These are phyloP conservation scores for Phalacrocorax brasilianus DNA, from an alignment of 2,113 vertebrate species.

Conservation along the genomic window DNA sequence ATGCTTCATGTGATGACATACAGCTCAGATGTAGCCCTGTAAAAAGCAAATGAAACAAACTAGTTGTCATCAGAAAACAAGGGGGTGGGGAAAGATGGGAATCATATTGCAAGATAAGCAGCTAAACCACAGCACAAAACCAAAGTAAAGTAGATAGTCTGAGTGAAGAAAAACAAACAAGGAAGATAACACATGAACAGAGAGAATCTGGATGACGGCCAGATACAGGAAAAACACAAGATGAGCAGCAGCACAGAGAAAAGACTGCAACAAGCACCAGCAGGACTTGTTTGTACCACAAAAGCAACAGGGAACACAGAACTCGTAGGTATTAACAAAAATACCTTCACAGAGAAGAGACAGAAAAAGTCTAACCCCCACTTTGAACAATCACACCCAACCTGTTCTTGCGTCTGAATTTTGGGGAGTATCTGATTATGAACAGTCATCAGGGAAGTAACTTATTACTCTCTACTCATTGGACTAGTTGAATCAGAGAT, in stretches of 20 bases:
- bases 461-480: neutral
- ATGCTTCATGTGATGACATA: neutral
- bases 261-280: neutral
- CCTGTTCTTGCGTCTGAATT: neutral
- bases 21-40: neutral
- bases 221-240: neutral
- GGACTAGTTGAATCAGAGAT: neutral
- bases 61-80: slow-evolving; percentile 3
- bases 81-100: neutral
- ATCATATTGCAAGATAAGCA: slow-evolving; percentile 32
- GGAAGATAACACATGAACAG: neutral
- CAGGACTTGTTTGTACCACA: neutral
- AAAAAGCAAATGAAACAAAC: slow-evolving; percentile 11
- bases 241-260: neutral
- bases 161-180: slow-evolving; percentile 38
- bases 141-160: neutral
- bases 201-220: neutral
- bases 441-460: neutral
- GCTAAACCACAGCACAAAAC: neutral
- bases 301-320: neutral
- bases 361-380: neutral
- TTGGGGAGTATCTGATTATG: neutral
- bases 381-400: neutral
- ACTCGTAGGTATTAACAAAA: neutral
- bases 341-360: neutral